Evolutionary conservation across 2,888 invertebrate genomes (phyloP), one percentile per base, ranked within the genome.

Genomic region (Pyrrhosoma nymphula): DNA sequence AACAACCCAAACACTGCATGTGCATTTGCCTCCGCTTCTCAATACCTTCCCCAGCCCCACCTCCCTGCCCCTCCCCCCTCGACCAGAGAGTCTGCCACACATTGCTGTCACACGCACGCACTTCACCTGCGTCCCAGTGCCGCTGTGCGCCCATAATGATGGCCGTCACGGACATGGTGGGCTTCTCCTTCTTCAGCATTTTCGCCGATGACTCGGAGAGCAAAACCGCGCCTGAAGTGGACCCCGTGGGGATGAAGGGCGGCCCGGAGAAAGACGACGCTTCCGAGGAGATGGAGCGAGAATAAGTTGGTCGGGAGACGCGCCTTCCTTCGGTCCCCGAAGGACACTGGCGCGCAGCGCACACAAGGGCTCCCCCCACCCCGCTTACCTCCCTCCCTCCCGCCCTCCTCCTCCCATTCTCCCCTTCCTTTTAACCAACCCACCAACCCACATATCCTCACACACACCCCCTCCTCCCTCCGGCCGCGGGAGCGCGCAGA

Each of bases 181-280:
- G 98, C 97, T 98, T 98, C 97, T 98, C 98, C 97, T 98, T 98
- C 97, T 98, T 98, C 98, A 98, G 98, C 98, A 98, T 98, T 93
- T 75, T 93, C 60, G 60, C 16, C 60, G 60, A 60, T 12, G 60
- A 60, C 60, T 60, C 60, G 60, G 20, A 60, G 60, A 20, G 20
- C 60, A 47, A 47, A n/a, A 47, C 47, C 4, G 47, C 47, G 8
- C 47, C 47, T 4, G 47, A 47, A 47, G 47, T 47, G 47, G 47
- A 47, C 47, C 47, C 47, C 47, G 47, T 47, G 47, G 47, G 47
- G 47, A 8, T 4, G 4, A 47, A 47, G 47, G 47, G 47, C 47
- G 47, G 47, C 47, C 47, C 8, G 47, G 8, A 8, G 47, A 47
- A 47, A 8, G 47, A 47, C 47, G 47, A 47, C 47, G 47, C 47